Conservation (phyloP, 2,113 vertebrate genomes). For the Chionis minor region DNA sequence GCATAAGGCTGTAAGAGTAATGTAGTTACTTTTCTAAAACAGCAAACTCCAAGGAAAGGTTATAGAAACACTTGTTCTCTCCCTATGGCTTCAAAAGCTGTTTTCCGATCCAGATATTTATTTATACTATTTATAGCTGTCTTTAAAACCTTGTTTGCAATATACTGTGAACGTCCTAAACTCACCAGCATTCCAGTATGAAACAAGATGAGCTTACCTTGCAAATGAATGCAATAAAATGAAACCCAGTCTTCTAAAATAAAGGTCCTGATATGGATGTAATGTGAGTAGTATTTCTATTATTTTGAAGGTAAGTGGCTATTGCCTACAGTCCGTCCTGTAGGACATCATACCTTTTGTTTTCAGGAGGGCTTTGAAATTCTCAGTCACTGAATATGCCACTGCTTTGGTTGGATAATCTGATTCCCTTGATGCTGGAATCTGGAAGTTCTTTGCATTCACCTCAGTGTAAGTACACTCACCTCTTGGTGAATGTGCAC, state of each 20-base stretch:
- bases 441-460: background rate
- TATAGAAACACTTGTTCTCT: background rate
- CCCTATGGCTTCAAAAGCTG: background rate
- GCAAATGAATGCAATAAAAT: background rate
- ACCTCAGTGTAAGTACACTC: background rate
- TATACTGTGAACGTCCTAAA: constrained; percentile 21
- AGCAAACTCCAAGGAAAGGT: background rate
- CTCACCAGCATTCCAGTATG: constrained; percentile 25
- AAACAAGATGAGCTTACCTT: background rate
- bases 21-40: background rate
- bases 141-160: background rate
- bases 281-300: background rate
- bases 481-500: background rate
- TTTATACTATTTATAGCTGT: background rate
- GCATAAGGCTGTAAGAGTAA: background rate
- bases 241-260: background rate
- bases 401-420: background rate
- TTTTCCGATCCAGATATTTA: background rate
- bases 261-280: background rate
- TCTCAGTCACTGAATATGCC: background rate
- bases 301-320: background rate
- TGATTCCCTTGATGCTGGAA: background rate
- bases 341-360: background rate
- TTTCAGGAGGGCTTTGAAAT: background rate
- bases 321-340: background rate